Evolutionary conservation across 2,888 invertebrate genomes (phyloP), one percentile per base, ranked within the genome.

Genomic region (Cinara cedri): DNA sequence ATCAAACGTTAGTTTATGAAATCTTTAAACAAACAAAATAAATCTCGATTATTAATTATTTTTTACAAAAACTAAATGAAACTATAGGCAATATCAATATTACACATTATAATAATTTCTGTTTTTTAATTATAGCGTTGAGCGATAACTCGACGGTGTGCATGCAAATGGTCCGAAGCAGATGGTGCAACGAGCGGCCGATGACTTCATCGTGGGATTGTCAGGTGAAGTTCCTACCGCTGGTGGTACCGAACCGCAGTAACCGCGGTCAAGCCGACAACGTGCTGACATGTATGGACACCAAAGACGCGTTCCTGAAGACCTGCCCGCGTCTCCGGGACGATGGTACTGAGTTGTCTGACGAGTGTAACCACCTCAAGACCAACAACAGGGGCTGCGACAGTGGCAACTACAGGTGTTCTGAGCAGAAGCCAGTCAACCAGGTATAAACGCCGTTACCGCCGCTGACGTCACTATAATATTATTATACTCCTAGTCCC

Each of bases 171-270:
- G 68, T 78, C 1, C 68, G 78, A 10, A 78, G 60, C 49, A 26
- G 68, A 16, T 26, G 19, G 34, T 78, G 78, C 34, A 78, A 78
- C 51, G 78, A 78, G 19, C 66, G 78, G 1, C 78, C 78, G 16
- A 60, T 68, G 68, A 60, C 78, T 0, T 78, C 78, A 3, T 70
- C 68, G 21, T 78, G 78, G 78, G 68, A 68, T 16, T 78, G 78
- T 42, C 78, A 78, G 21, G 60, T 78, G n/a, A 68, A 57, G 8
- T 78, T 78, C 10, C 11, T 78, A 16, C 78, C 78, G 8, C 34
- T 78, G 19, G 68, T 78, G 49, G 78, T 78, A 46, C 78, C 78
- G 9, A 34, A 49, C 14, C 26, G 9, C 1, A 78, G 78, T 11
- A 19, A n/a, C 8, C 68, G 68, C 11, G 34, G 14, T 9, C 68